Percentiles rank a stretch among this genome's conserved stretches.
phyloP scores from a whole-genome alignment of 1,140 invertebrate genomes.

The Drosophila lacteicornis region DNA sequence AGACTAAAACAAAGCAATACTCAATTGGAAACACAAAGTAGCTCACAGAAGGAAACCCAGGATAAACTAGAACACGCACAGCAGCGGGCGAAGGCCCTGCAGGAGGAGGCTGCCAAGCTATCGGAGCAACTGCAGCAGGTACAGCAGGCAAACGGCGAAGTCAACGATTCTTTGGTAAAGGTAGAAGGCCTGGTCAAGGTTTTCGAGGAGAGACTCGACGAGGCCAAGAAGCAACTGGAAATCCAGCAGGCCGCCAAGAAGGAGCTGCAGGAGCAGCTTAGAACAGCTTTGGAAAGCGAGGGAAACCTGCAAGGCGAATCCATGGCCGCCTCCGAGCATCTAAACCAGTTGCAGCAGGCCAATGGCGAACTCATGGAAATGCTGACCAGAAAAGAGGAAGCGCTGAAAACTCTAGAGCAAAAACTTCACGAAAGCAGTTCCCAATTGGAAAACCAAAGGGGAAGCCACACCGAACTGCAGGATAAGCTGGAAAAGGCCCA shows the following conservation, averaged over 20 bases:
- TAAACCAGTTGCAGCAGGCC: slow-evolving; percentile 31
- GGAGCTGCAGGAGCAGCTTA: slow-evolving; percentile 7
- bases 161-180: slow-evolving; percentile 14
- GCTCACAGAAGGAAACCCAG: slow-evolving; percentile 9
- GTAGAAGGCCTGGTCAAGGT: slow-evolving; percentile 13
- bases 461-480: slow-evolving; percentile 21
- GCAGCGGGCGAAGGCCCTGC: slow-evolving; percentile 6
- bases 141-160: slow-evolving; percentile 11
- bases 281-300: neutral
- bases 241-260: slow-evolving; percentile 8
- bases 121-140: slow-evolving; percentile 24
- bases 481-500: slow-evolving; percentile 49
- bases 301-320: slow-evolving; percentile 10
- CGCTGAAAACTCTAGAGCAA: neutral
- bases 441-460: slow-evolving; percentile 10
- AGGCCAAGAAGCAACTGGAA: slow-evolving; percentile 5
- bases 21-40: slow-evolving; percentile 14
- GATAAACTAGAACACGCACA: neutral
- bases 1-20: slow-evolving; percentile 17
- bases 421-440: slow-evolving; percentile 15
- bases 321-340: slow-evolving; percentile 8
- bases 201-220: slow-evolving; percentile 17
- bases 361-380: slow-evolving; percentile 23
- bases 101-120: slow-evolving; percentile 24
- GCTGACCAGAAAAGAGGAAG: slow-evolving; percentile 5